phyloP scores from a whole-genome alignment of 1,140 invertebrate species.

The Coelopa frigida region DNA sequence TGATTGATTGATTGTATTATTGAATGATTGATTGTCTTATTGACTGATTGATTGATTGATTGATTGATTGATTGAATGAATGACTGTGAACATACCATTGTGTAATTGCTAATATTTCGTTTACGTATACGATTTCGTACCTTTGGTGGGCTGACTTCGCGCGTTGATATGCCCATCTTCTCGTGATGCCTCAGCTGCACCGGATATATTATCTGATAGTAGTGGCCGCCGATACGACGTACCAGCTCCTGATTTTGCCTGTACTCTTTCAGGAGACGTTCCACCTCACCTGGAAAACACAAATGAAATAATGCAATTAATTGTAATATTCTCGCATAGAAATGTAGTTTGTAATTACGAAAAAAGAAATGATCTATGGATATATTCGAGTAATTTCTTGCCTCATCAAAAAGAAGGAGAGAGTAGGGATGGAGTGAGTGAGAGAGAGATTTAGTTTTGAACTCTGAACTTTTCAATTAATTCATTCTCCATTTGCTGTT shows the following conservation, averaged over 20 bases:
- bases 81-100: slow-evolving; percentile 40
- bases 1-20: not conserved
- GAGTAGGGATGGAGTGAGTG: too few species aligned
- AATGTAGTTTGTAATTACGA: too few species aligned
- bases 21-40: not conserved
- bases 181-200: slow-evolving; percentile 88
- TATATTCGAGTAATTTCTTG: too few species aligned
- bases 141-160: slow-evolving; percentile 76
- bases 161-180: slow-evolving; percentile 89
- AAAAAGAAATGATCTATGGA: too few species aligned
- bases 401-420: too few species aligned
- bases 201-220: slow-evolving; percentile 91
- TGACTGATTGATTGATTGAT: not conserved
- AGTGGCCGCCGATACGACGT: slow-evolving; percentile 78
- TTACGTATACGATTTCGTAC: slow-evolving; percentile 52
- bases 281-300: slow-evolving; percentile 69
- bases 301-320: slow-evolving; percentile 3
- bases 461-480: too few species aligned
- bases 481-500: too few species aligned
- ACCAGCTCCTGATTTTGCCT: slow-evolving; percentile 88
- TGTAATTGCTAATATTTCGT: slow-evolving; percentile 29
- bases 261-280: slow-evolving; percentile 77
- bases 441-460: too few species aligned
- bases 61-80: slow-evolving; percentile 13
- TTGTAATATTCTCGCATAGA: too few species aligned